Conservation (phyloP, 2,797 vertebrate genomes). For the Hybognathus amarus region DNA sequence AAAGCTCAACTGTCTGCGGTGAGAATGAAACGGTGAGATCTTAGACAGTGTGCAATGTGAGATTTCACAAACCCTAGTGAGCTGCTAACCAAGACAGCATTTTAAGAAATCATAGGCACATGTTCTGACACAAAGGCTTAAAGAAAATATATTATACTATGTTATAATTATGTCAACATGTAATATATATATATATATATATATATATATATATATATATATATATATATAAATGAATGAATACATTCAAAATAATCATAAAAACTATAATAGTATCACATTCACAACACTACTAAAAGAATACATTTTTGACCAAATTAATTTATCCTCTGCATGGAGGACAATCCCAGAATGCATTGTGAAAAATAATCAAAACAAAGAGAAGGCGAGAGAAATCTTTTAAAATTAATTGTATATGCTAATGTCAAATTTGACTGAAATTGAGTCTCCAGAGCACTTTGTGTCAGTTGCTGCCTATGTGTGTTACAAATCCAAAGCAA, state of each 20-base stretch:
- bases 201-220: too few relatives aligned
- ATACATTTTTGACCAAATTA: not conserved
- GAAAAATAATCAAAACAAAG: not conserved
- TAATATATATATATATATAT: too few relatives aligned
- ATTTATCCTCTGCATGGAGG: not conserved
- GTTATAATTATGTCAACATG: too few relatives aligned
- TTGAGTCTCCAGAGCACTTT: not conserved
- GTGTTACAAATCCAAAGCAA: not conserved
- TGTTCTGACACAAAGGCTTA: not conserved
- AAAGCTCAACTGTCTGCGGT: not conserved
- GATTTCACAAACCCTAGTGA: constrained; percentile 10
- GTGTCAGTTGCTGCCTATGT: not conserved
- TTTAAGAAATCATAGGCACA: not conserved
- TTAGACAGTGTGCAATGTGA: not conserved
- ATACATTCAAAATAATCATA: not conserved
- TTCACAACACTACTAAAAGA: not conserved
- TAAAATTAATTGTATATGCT: not conserved
- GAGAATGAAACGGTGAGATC: not conserved
- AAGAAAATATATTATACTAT: not conserved
- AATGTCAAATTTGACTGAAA: not conserved
- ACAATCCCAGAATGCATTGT: not conserved
- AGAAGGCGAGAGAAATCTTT: not conserved
- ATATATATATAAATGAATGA: too few relatives aligned
- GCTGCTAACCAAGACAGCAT: not conserved
- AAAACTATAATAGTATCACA: not conserved